phyloP scores from a whole-genome alignment of 2,113 vertebrate species.

The Romanogobio albipinnatus region DNA sequence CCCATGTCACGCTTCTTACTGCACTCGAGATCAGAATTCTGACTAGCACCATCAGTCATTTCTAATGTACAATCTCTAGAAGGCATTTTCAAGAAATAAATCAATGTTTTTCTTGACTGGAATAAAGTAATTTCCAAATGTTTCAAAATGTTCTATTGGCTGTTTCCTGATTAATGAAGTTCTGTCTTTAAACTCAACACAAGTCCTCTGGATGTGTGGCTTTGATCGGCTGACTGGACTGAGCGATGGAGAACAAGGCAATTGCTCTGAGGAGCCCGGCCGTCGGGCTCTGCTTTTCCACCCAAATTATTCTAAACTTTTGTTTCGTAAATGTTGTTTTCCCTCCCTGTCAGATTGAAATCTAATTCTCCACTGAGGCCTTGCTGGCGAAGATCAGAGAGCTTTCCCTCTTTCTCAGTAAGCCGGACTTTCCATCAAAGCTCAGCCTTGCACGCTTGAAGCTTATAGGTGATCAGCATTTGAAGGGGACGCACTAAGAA shows the following conservation, averaged over 20 bases:
- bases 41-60: constrained; percentile 2
- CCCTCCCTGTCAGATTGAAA: constrained; percentile 52
- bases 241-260: constrained; percentile 19
- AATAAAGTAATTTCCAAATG: neutral
- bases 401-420: constrained; percentile 28
- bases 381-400: constrained; percentile 43
- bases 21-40: neutral
- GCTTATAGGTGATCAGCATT: constrained; percentile 23
- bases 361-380: constrained; percentile 46
- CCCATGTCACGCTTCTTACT: neutral
- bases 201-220: neutral
- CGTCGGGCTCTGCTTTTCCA: constrained; percentile 43
- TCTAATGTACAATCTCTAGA: neutral
- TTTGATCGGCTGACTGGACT: constrained; percentile 18
- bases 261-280: constrained; percentile 26
- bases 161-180: constrained; percentile 1
- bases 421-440: constrained; percentile 48
- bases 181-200: neutral
- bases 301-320: constrained; percentile 45
- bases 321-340: constrained; percentile 51
- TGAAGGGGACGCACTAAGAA: constrained; percentile 25
- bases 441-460: constrained; percentile 19
- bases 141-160: neutral
- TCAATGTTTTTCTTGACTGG: neutral
- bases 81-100: neutral